These are phyloP conservation scores for Unio pictorum DNA, from an alignment of 2,888 invertebrate genomes.

Conservation along the genomic window DNA sequence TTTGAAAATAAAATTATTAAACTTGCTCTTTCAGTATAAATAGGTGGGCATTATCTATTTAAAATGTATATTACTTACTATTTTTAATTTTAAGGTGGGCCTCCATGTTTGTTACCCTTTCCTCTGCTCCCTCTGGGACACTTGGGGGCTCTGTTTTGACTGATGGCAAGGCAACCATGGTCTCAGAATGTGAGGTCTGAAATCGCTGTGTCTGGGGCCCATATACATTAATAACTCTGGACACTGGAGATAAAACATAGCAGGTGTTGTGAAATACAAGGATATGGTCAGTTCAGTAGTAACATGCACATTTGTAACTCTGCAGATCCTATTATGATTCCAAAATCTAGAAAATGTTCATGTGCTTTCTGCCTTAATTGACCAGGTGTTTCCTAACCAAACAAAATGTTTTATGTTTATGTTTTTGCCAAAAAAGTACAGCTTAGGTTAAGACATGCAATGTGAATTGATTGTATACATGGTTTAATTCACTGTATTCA, in stretches of 20 bases:
- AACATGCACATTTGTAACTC: too few species aligned
- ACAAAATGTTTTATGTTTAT: too few species aligned
- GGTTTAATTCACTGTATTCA: too few species aligned
- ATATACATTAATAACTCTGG: slow-evolving; percentile 70
- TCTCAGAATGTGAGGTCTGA: slow-evolving; percentile 8
- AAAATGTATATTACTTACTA: slow-evolving; percentile 11
- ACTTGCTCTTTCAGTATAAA: slow-evolving; percentile 8
- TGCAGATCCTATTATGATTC: too few species aligned
- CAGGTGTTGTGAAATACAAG: too few species aligned
- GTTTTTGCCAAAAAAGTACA: too few species aligned
- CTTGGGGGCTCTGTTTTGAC: slow-evolving; percentile 13
- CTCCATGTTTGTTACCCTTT: slow-evolving; percentile 80
- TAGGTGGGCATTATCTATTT: not conserved
- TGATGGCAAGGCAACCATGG: slow-evolving; percentile 2
- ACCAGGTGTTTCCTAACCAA: too few species aligned
- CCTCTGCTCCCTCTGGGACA: slow-evolving; percentile 75
- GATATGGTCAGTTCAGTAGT: not conserved
- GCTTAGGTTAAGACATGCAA: too few species aligned
- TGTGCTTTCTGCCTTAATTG: too few species aligned
- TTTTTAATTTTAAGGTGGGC: slow-evolving; percentile 76
- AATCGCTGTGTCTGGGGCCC: slow-evolving; percentile 60
- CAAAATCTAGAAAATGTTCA: too few species aligned
- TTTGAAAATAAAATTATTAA: too few species aligned
- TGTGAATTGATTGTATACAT: too few species aligned
- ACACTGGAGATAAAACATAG: slow-evolving; percentile 29